Percentiles rank a stretch among this genome's conserved stretches.
These are phyloP conservation scores for Scelioninae gen. 2 DNA, from an alignment of 2,888 invertebrate genomes.

Conservation along the genomic window DNA sequence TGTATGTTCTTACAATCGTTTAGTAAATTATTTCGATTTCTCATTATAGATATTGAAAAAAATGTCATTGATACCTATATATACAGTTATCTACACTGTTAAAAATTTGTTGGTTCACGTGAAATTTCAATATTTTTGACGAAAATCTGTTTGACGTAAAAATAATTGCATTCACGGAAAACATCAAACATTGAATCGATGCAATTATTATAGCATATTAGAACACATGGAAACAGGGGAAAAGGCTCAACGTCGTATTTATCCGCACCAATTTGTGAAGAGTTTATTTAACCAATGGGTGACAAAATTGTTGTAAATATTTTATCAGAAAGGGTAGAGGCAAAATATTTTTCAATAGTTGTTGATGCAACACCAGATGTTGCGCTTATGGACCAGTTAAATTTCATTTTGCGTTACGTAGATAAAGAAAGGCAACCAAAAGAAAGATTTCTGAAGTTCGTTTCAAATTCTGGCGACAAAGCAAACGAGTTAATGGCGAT, in stretches of 20 bases:
- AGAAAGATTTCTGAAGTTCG: conserved; percentile 45
- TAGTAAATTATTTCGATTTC: too few species aligned
- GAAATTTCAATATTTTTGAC: too few species aligned
- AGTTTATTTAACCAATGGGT: conserved; percentile 31
- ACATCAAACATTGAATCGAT: too few species aligned
- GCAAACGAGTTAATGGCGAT: conserved; percentile 50
- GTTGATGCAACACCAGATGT: conserved; percentile 28
- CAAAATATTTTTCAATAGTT: conserved; percentile 21
- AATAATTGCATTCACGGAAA: too few species aligned
- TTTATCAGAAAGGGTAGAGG: not conserved
- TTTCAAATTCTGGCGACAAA: conserved; percentile 60
- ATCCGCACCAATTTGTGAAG: conserved; percentile 48
- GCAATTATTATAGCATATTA: too few species aligned
- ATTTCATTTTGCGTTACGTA: conserved; percentile 25
- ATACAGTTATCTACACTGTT: too few species aligned
- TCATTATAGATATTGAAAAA: too few species aligned
- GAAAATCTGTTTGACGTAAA: too few species aligned
- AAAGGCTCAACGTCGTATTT: conserved; percentile 64
- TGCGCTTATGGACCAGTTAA: conserved; percentile 21
- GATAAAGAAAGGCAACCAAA: conserved; percentile 12
- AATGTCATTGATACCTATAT: too few species aligned
- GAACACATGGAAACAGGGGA: conserved; percentile 60
- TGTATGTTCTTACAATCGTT: too few species aligned
- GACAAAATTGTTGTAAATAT: conserved; percentile 12
- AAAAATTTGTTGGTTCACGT: too few species aligned